Percentiles rank a stretch among this genome's conserved stretches.
These are phyloP conservation scores for Cepphus grylle DNA, from an alignment of 2,113 vertebrate genomes.

Conservation along the genomic window DNA sequence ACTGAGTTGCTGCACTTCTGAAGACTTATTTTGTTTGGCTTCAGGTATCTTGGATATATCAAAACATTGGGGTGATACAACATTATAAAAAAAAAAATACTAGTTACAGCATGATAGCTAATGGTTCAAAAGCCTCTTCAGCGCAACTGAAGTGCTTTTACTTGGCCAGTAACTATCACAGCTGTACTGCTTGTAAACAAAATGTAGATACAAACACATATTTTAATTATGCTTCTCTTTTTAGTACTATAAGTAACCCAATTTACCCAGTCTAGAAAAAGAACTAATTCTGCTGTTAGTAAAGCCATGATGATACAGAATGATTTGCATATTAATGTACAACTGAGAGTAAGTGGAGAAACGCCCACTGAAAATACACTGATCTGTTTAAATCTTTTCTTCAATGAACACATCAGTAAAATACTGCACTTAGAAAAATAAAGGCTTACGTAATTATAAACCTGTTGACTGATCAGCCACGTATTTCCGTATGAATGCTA, in stretches of 20 bases:
- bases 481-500: rapidly evolving
- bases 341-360: not conserved
- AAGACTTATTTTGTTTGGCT: not conserved
- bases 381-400: not conserved
- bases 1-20: not conserved
- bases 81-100: not conserved
- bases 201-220: not conserved
- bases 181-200: not conserved
- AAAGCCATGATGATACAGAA: not conserved
- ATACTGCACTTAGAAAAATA: not conserved
- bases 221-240: not conserved
- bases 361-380: not conserved
- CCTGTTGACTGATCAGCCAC: not conserved
- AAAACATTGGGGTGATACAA: not conserved
- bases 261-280: not conserved
- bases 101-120: not conserved
- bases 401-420: not conserved
- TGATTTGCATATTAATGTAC: not conserved
- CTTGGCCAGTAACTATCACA: not conserved
- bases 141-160: not conserved
- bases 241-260: not conserved
- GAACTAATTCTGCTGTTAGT: not conserved
- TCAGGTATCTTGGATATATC: not conserved
- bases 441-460: not conserved
- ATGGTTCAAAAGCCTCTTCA: not conserved